Base-by-base conservation (phyloP, 2,888 invertebrate species). In the Ormyrus pomaceus region DNA sequence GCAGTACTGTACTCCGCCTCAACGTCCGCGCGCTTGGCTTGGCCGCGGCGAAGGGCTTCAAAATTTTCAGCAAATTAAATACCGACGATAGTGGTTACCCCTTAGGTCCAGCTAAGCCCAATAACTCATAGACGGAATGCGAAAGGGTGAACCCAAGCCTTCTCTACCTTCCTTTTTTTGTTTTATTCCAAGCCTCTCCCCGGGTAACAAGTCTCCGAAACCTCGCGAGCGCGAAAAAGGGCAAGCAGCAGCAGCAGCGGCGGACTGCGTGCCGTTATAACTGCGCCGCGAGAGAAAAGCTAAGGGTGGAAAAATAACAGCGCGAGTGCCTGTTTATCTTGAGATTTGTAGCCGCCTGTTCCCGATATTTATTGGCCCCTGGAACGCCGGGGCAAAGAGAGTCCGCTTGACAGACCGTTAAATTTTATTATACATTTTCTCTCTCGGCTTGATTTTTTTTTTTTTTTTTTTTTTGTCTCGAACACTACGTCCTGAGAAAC, bases 261-360 rank as follows among this genome's bases (percentile, higher is more conserved):
- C 34, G 34, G 34, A 34, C 34, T 34, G 34, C 34, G 34, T 75
- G 65, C 81, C 77, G 80, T 70, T 79, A 77, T 82, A 78, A 81
- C 74, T 64, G 59, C 56, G 34, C 66, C 80, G 84, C 74, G 82
- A 85, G 83, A 82, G 83, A 82, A 84, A 83, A 82, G 76, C 82
- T 82, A 79, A 80, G 86, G 87, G 85, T 83, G 83, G 83, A 85
- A 87, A 88, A 88, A 88, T 87, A 87, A 86, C 86, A 84, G 84
- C 82, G 79, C 81, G 75, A 82, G 86, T 82, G 80, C 85, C 85
- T 87, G 87, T 88, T 88, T 88, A 88, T 88, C 88, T 87, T 87
- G 87, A 88, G 88, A 89, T 88, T 89, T 88, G 87, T 88, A 87
- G 87, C 86, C 85, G 85, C 82, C 85, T 86, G 86, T 87, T 85